Percentiles rank a stretch among this genome's conserved stretches.
These are phyloP conservation scores for Tachycineta bicolor DNA, from an alignment of 2,113 vertebrate genomes.

Conservation along the genomic window DNA sequence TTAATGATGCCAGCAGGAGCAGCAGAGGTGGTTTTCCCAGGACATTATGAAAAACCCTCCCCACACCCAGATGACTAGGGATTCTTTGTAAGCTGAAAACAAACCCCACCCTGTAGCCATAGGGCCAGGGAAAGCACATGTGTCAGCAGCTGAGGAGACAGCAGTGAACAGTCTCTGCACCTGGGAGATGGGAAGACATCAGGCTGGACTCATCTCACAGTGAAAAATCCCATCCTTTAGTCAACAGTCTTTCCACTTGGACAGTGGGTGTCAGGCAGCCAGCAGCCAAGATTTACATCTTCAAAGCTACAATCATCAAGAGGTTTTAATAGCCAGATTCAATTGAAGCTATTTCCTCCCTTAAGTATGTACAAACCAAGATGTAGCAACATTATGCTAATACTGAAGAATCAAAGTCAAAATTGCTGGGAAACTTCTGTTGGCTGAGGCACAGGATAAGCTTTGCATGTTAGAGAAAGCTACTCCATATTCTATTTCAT, in stretches of 20 bases:
- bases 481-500: not conserved
- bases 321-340: not conserved
- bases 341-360: slow-evolving; percentile 23
- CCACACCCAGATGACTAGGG: slow-evolving; percentile 19
- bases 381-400: slow-evolving; percentile 41
- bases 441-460: not conserved
- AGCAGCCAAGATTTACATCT: not conserved
- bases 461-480: slow-evolving; percentile 1
- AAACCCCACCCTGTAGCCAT: slow-evolving; percentile 45
- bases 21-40: not conserved
- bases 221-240: not conserved
- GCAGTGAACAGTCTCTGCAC: not conserved
- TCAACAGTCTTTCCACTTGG: not conserved
- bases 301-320: not conserved
- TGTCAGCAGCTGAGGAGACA: slow-evolving; percentile 23
- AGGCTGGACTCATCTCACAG: not conserved
- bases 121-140: not conserved
- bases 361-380: not conserved
- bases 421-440: slow-evolving; percentile 18
- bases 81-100: slow-evolving; percentile 40
- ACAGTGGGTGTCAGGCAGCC: not conserved
- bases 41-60: slow-evolving; percentile 5
- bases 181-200: not conserved
- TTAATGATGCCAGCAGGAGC: not conserved
- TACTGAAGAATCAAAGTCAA: slow-evolving; percentile 28